These are phyloP conservation scores for Etheostoma nigrum DNA, from an alignment of 2,797 vertebrate genomes.

Conservation along the genomic window DNA sequence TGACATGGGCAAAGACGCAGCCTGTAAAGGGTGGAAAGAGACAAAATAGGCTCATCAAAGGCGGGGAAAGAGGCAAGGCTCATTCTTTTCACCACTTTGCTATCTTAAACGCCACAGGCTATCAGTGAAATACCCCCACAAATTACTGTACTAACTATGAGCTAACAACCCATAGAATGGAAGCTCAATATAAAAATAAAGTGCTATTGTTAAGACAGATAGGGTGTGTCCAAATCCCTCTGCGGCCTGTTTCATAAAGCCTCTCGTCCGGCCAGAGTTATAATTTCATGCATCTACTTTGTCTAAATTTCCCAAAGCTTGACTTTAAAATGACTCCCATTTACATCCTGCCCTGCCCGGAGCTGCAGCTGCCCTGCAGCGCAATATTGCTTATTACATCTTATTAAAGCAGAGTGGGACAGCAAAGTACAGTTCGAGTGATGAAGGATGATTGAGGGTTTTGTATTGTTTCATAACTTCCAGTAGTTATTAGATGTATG, in stretches of 20 bases:
- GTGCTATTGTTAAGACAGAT: constrained; percentile 40
- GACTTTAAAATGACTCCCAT: constrained; percentile 71
- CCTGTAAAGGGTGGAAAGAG: constrained; percentile 70
- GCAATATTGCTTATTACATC: constrained; percentile 77
- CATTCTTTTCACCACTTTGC: constrained; percentile 35
- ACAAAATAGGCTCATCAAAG: constrained; percentile 49
- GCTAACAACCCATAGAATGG: constrained; percentile 19
- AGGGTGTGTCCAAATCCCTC: constrained; percentile 29
- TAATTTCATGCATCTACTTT: constrained; percentile 74
- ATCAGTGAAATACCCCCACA: constrained; percentile 28
- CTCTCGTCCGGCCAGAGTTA: constrained; percentile 38
- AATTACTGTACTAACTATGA: constrained; percentile 38
- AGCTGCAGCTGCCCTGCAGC: constrained; percentile 30
- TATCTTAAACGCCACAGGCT: constrained; percentile 61
- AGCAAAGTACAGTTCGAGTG: constrained; percentile 41
- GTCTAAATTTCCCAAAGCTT: constrained; percentile 61
- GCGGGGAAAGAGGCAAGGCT: neutral
- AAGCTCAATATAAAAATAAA: constrained; percentile 37
- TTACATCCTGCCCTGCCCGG: constrained; percentile 57
- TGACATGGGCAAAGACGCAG: constrained; percentile 95
- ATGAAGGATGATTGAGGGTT: constrained; percentile 64
- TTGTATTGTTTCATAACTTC: constrained; percentile 70
- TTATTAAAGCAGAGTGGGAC: constrained; percentile 44
- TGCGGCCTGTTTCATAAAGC: constrained; percentile 22
- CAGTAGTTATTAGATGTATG: constrained; percentile 59